Conservation (phyloP, 2,888 invertebrate genomes). For the Caenorhabditis zanzibari region DNA sequence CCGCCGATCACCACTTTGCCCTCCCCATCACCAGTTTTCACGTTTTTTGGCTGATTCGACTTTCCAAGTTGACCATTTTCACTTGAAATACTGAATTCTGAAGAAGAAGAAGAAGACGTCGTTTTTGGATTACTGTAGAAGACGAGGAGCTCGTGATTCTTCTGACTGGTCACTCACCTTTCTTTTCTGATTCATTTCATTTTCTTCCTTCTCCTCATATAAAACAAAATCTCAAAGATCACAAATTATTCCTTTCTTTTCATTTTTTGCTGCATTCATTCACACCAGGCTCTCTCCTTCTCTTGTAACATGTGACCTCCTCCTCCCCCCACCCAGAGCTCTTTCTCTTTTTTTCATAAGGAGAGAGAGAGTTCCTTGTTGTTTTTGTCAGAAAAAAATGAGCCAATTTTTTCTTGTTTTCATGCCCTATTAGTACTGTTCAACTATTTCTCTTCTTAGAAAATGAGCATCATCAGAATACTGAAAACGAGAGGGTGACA, state of each 20-base stretch:
- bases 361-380: constrained; percentile 17
- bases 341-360: neutral
- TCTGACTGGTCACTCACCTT: neutral
- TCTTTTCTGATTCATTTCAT: no score
- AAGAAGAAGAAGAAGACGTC: neutral
- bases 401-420: neutral
- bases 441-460: constrained; percentile 10
- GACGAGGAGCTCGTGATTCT: no score
- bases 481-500: neutral
- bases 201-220: neutral
- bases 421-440: constrained; percentile 12
- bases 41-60: constrained; percentile 15
- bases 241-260: neutral
- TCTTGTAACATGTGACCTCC: constrained; percentile 24
- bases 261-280: neutral
- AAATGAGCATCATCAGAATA: constrained; percentile 22
- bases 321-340: constrained; percentile 27
- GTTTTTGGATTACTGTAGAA: no score
- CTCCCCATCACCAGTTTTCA: neutral
- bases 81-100: neutral
- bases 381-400: constrained; percentile 8
- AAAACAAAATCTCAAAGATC: constrained; percentile 43
- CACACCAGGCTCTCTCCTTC: no score
- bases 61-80: neutral
- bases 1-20: constrained; percentile 27